Percentiles rank a stretch among this genome's conserved stretches.
Evolutionary conservation across 1,140 invertebrate species (phyloP).

Genomic region (Drosophila pseudoobscura): DNA sequence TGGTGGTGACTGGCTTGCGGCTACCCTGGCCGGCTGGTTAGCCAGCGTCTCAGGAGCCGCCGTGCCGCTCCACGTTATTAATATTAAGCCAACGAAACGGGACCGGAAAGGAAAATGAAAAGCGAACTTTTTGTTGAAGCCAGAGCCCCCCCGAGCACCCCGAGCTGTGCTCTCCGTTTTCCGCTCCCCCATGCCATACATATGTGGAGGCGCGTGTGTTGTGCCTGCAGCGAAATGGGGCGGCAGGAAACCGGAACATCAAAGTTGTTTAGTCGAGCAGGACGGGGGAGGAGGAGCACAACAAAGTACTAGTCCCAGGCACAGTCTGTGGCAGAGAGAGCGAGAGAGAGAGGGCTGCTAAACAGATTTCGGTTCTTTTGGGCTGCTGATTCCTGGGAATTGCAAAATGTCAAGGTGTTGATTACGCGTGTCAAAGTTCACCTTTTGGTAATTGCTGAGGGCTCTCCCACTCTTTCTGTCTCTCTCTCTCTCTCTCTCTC

Average conservation of each 20-base stretch:
- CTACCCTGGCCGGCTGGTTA: constrained; percentile 12
- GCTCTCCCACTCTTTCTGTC: background rate
- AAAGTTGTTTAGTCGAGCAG: constrained; percentile 41
- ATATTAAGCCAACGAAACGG: constrained; percentile 47
- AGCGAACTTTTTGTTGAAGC: constrained; percentile 47
- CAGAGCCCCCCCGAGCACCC: background rate
- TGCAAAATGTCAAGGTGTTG: constrained; percentile 59
- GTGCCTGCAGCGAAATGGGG: constrained; percentile 33
- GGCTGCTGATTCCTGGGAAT: background rate
- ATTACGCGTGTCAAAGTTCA: constrained; percentile 56
- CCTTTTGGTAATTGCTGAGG: constrained; percentile 45
- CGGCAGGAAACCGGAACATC: constrained; percentile 17
- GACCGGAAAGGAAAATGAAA: constrained; percentile 44
- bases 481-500: no score
- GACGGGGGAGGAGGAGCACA: background rate
- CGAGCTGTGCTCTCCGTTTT: background rate
- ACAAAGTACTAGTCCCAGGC: constrained; percentile 1
- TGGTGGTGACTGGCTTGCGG: no score
- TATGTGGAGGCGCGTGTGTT: constrained; percentile 41
- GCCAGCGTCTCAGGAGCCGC: constrained; percentile 6
- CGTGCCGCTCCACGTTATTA: constrained; percentile 38
- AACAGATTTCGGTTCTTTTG: constrained; percentile 53
- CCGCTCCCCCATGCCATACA: background rate
- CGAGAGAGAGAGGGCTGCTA: constrained; percentile 25
- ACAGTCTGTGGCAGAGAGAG: constrained; percentile 4